Base-by-base conservation (phyloP, 1,140 invertebrate species). In the Drosophila cardini region DNA sequence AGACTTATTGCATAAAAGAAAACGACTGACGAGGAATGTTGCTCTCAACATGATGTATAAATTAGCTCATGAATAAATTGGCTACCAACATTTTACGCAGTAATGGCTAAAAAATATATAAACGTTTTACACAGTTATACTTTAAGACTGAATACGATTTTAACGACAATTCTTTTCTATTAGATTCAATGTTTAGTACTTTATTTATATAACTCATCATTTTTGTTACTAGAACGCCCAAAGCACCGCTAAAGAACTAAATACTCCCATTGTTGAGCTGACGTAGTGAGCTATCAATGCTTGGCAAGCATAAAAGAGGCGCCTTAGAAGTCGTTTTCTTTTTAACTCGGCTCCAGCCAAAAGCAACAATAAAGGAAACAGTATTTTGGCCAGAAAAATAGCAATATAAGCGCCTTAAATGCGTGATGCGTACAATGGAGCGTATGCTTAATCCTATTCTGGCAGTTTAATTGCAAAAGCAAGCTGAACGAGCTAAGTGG, bases 361-460 rank as follows among this genome's bases (percentile, higher is more conserved):
- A 11, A 32, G 18, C 10, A 48, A 26, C 15, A 46, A 21, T 42
- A 43, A 21, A 30, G 2, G 10, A 56, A 55, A 56, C 4, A 36
- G 32, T 21, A 26, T 15, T 45, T 42, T 11, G n/a, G 21, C 36
- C 10, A 40, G 34, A 64, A 72, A 16, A 8, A 30, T 53, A 43
- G 43, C 64, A 69, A 85, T 50, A 60, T 78, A 86, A 86, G 83
- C 76, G 68, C 68, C 76, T 86, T 86, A 83, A 74, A 71, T 52
- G 82, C 63, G 55, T 62, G 65, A 50, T 74, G 65, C 72, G 79
- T 77, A 87, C 83, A 68, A 74, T 42, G 69, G 53, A 21, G 83
- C 83, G 83, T 89, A 87, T 89, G 72, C 84, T 55, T 81, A 87
- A 87, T 87, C 84, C 80, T 61, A 77, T 86, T 87, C 83, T 62